A percentile compares a stretch with the other conserved stretches of the same genome.
phyloP scores from a whole-genome alignment of 2,888 invertebrate species.

The Diarsia mendica region DNA sequence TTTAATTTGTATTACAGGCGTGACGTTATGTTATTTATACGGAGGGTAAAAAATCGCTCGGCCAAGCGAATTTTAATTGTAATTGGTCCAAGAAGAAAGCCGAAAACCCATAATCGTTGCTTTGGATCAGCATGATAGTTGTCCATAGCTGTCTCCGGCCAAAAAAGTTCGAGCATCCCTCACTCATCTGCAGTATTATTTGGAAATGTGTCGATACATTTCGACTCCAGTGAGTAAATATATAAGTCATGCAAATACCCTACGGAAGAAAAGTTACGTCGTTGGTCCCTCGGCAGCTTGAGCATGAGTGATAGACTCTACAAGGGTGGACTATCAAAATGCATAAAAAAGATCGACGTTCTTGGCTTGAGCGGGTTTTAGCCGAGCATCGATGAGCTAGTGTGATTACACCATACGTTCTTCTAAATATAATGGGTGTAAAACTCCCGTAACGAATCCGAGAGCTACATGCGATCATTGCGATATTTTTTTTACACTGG shows the following conservation, averaged over 20 bases:
- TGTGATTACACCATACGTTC: background rate
- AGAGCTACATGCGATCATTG: background rate
- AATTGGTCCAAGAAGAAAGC: background rate
- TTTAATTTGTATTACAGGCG: no score
- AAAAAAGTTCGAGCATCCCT: background rate
- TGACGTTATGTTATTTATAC: no score
- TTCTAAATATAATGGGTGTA: background rate
- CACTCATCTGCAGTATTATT: slow-evolving; percentile 1
- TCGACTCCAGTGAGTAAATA: background rate
- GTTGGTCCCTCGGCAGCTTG: background rate
- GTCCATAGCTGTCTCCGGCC: background rate
- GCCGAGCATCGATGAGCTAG: background rate
- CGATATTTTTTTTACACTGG: background rate
- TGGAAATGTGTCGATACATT: background rate
- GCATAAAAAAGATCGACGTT: slow-evolving; percentile 29
- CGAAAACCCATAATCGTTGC: background rate
- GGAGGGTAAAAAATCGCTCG: no score
- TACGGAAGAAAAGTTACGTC: slow-evolving; percentile 11
- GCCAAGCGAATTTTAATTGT: background rate
- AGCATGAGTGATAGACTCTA: slow-evolving; percentile 35
- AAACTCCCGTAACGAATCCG: background rate
- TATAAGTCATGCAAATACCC: background rate
- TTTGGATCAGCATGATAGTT: background rate
- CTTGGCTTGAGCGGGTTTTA: slow-evolving; percentile 2
- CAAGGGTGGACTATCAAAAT: slow-evolving; percentile 44